These are phyloP conservation scores for Diglossa brunneiventris DNA, from an alignment of 2,113 vertebrate genomes.

Conservation along the genomic window DNA sequence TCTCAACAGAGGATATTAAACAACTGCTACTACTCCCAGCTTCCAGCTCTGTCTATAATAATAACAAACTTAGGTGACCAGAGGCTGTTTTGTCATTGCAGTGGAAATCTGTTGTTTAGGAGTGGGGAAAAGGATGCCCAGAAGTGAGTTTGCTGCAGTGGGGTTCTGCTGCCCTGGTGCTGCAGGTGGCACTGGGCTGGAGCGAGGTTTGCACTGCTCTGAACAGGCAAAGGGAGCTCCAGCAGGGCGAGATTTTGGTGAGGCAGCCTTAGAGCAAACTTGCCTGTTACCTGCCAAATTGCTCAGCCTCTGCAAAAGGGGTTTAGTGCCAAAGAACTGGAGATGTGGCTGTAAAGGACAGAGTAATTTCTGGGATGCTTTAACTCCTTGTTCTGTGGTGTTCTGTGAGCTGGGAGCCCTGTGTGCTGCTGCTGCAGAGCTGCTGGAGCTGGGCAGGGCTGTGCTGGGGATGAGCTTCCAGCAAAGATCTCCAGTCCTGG, in stretches of 20 bases:
- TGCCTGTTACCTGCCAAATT: background rate
- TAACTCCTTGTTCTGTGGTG: background rate
- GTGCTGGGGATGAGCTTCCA: background rate
- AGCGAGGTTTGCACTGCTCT: background rate
- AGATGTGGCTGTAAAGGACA: background rate
- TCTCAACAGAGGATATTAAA: background rate
- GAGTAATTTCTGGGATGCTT: background rate
- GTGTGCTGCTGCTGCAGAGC: background rate
- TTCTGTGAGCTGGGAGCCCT: background rate
- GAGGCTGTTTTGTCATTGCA: background rate
- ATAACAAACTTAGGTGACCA: background rate
- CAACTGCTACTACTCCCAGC: background rate
- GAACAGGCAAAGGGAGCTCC: background rate
- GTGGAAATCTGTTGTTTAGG: background rate
- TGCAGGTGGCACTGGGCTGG: background rate
- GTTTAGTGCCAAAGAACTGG: background rate
- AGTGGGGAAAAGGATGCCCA: rapidly evolving
- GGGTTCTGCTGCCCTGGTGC: background rate
- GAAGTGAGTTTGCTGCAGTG: rapidly evolving
- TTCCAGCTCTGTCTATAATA: background rate
- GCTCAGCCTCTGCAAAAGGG: background rate
- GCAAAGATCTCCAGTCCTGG: background rate
- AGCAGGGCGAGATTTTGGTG: background rate
- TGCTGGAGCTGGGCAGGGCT: background rate
- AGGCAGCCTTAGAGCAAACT: background rate